A percentile compares a stretch with the other conserved stretches of the same genome.
Evolutionary conservation across 37 sponge, comb jelly and placozoan genomes (phyloP).

Genomic region (Ephydatia muelleri): DNA sequence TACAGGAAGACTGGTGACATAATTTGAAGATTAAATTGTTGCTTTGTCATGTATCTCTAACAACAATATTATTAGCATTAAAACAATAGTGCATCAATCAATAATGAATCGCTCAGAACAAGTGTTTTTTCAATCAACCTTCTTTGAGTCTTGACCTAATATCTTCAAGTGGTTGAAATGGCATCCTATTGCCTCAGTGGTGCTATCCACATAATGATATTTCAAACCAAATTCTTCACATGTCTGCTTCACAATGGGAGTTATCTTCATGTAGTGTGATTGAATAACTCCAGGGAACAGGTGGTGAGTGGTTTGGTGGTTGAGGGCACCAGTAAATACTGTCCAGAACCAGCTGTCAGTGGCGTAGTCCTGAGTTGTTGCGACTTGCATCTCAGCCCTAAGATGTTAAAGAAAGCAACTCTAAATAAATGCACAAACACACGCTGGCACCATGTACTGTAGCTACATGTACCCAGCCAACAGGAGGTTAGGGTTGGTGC

Average conservation of each 20-base stretch:
- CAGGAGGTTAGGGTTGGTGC: no score
- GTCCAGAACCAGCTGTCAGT: slow-evolving; percentile 70
- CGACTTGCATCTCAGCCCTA: slow-evolving; percentile 71
- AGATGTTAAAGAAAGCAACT: not conserved
- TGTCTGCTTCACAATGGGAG: slow-evolving; percentile 82
- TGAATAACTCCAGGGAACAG: slow-evolving; percentile 65
- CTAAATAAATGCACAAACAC: no score
- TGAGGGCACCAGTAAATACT: slow-evolving; percentile 64
- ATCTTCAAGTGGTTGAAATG: slow-evolving; percentile 83
- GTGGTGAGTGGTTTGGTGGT: slow-evolving; percentile 76
- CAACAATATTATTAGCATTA: slow-evolving; percentile 3
- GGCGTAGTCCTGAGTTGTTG: slow-evolving; percentile 64
- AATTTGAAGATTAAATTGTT: no score
- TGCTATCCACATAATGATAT: slow-evolving; percentile 85
- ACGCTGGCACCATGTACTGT: no score
- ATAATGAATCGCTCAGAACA: not conserved
- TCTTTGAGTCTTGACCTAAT: slow-evolving; percentile 59
- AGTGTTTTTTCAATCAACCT: not conserved
- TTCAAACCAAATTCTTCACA: slow-evolving; percentile 87
- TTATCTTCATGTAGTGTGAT: slow-evolving; percentile 46
- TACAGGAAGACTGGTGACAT: no score
- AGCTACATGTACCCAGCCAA: no score
- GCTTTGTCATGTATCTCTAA: no score
- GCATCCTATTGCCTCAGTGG: slow-evolving; percentile 77
- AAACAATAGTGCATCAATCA: not conserved